phyloP scores from a whole-genome alignment of 2,888 invertebrate genomes.

The Euplagia quadripunctaria region DNA sequence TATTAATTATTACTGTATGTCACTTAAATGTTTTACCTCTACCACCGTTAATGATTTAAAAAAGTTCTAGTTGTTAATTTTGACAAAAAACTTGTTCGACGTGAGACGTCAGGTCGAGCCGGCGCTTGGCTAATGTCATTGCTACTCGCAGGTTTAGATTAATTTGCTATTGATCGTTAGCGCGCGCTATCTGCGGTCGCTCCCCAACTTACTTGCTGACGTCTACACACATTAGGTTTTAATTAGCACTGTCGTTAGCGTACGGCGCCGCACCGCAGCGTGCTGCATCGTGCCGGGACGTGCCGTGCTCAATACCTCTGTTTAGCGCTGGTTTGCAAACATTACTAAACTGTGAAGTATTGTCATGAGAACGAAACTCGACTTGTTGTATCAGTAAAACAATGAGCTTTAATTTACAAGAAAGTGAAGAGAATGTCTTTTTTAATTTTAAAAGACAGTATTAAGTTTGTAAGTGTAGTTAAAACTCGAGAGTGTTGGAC shows the following conservation, averaged over 20 bases:
- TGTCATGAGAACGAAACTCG: background rate
- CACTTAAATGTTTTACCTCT: too few relatives aligned
- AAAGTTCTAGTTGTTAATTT: background rate
- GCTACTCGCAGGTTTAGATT: slow-evolving; percentile 25
- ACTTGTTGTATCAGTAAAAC: background rate
- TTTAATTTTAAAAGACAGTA: background rate
- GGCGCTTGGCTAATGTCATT: slow-evolving; percentile 4
- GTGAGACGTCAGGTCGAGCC: background rate
- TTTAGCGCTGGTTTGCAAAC: background rate
- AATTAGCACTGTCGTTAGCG: slow-evolving; percentile 40
- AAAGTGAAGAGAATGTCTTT: background rate
- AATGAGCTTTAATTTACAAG: background rate
- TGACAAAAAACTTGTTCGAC: background rate
- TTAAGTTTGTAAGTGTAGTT: background rate
- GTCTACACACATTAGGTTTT: slow-evolving; percentile 45
- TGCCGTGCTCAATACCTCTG: background rate
- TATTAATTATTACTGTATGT: too few relatives aligned
- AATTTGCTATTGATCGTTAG: slow-evolving; percentile 38
- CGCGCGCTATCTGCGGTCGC: slow-evolving; percentile 16
- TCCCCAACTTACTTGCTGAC: slow-evolving; percentile 32
- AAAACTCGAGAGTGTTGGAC: background rate
- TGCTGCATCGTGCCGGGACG: background rate
- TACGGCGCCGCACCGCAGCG: slow-evolving; percentile 10
- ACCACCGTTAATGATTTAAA: background rate
- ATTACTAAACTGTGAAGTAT: background rate